Conservation (phyloP, 2,797 vertebrate species). For the Scolopax bukidnonensis region DNA sequence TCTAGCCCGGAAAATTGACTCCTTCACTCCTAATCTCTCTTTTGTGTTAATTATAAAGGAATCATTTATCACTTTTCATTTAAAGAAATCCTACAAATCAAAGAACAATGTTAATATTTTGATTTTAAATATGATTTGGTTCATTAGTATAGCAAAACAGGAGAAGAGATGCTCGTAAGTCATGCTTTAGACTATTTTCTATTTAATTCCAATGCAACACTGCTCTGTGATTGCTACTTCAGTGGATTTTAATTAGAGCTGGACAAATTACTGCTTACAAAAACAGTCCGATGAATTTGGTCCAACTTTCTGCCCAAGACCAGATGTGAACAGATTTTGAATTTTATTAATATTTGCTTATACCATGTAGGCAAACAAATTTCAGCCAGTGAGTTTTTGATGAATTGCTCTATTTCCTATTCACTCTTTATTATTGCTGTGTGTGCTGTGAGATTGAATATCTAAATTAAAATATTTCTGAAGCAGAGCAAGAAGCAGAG, state of each 20-base stretch:
- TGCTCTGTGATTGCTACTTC: neutral
- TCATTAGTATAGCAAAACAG: neutral
- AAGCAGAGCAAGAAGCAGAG: neutral
- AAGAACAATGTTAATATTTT: neutral
- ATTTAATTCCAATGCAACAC: neutral
- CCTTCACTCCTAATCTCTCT: neutral
- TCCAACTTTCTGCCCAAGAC: slow-evolving; percentile 24
- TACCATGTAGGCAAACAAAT: slow-evolving; percentile 34
- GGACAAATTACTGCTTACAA: neutral
- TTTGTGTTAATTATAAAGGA: neutral
- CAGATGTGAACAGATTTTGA: slow-evolving; percentile 25
- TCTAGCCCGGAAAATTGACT: neutral
- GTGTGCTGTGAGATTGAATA: neutral
- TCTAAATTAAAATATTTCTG: slow-evolving; percentile 1
- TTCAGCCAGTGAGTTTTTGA: neutral
- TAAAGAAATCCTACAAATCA: neutral
- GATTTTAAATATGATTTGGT: neutral
- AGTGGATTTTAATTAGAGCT: slow-evolving; percentile 27
- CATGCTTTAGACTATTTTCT: neutral
- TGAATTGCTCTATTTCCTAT: neutral
- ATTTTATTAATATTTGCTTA: slow-evolving; percentile 48
- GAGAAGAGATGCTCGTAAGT: neutral
- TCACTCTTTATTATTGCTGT: neutral
- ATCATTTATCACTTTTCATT: neutral
- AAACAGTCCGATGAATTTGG: neutral